These are phyloP conservation scores for Teinopalpus imperialis DNA, from an alignment of 2,888 invertebrate species.

Conservation along the genomic window DNA sequence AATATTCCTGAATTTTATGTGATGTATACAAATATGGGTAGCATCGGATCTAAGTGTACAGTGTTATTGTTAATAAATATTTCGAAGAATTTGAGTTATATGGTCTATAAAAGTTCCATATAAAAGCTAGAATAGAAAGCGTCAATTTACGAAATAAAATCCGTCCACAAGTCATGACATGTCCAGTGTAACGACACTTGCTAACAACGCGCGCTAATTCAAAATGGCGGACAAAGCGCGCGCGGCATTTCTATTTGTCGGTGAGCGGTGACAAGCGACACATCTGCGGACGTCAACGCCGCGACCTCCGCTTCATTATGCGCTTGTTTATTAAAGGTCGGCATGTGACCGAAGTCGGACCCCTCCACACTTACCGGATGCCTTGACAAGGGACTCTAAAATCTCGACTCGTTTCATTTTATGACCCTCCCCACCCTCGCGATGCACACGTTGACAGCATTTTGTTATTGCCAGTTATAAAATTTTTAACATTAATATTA, in stretches of 20 bases:
- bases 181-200: not conserved
- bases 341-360: slow-evolving; percentile 26
- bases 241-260: slow-evolving; percentile 26
- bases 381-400: not conserved
- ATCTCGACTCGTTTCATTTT: slow-evolving; percentile 6
- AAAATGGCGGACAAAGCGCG: slow-evolving; percentile 17
- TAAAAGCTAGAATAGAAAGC: no score
- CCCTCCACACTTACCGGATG: slow-evolving; percentile 2
- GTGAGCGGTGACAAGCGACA: slow-evolving; percentile 32
- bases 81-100: no score
- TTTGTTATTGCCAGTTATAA: no score
- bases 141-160: no score
- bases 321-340: slow-evolving; percentile 42
- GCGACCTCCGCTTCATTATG: slow-evolving; percentile 40
- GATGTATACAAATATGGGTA: no score
- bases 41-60: no score
- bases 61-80: no score
- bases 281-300: slow-evolving; percentile 35
- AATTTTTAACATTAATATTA: no score
- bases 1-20: no score
- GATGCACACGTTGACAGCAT: no score
- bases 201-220: slow-evolving; percentile 14
- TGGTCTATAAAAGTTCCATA: no score
- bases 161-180: not conserved
- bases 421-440: no score